Conservation (phyloP, 2,888 invertebrate genomes). For the Metellina segmentata region DNA sequence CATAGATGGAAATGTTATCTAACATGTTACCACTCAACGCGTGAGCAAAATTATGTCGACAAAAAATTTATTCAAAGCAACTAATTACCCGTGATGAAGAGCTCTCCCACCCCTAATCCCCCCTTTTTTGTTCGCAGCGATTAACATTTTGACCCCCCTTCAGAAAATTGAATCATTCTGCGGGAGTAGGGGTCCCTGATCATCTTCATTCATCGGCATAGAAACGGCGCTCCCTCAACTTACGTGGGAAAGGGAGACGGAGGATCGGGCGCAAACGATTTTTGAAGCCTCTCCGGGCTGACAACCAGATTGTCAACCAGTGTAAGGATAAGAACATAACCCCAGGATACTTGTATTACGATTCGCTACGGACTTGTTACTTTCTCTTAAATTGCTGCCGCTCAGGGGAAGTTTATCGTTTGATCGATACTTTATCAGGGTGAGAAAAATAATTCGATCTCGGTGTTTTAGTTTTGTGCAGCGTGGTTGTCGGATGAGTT, state of each 20-base stretch:
- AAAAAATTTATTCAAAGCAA: background rate
- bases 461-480: background rate
- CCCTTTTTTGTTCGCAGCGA: background rate
- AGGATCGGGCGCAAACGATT: background rate
- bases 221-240: background rate
- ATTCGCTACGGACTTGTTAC: background rate
- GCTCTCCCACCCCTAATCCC: background rate
- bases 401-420: background rate
- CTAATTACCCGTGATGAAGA: background rate
- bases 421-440: background rate
- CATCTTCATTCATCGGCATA: background rate
- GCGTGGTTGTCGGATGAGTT: background rate
- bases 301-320: background rate
- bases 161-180: background rate
- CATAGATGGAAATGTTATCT: no score
- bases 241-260: background rate
- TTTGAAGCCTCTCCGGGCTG: background rate
- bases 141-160: background rate
- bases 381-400: background rate
- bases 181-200: background rate
- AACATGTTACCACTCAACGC: background rate
- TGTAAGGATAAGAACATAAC: background rate
- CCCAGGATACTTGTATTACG: background rate
- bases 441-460: background rate
- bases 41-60: background rate